Conservation (phyloP, 2,797 vertebrate species). For the Pagetopsis macropterus region DNA sequence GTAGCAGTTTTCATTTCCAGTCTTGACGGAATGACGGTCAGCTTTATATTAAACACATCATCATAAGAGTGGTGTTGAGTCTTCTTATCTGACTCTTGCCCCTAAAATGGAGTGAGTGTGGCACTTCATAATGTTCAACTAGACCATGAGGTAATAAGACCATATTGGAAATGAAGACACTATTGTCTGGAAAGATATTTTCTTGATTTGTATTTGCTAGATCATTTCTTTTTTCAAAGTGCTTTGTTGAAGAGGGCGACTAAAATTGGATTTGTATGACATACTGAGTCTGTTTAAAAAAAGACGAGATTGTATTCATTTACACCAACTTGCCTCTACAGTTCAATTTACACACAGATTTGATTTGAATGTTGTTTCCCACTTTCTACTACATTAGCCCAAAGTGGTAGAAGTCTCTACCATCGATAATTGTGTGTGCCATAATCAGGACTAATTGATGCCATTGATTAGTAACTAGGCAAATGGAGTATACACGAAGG, state of each 20-base stretch:
- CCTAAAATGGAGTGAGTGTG: no score
- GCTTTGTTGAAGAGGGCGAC: not conserved
- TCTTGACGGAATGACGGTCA: no score
- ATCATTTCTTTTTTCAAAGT: not conserved
- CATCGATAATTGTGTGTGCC: not conserved
- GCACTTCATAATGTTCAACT: no score
- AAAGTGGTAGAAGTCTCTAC: not conserved
- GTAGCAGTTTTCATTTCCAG: no score
- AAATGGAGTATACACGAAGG: conserved; percentile 34
- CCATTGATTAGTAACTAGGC: conserved; percentile 33
- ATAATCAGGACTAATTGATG: conserved; percentile 18
- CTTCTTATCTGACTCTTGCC: no score
- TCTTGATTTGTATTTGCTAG: not conserved
- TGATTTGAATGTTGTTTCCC: not conserved
- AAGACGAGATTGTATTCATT: not conserved
- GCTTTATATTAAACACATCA: no score
- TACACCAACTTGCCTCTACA: not conserved
- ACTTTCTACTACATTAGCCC: not conserved
- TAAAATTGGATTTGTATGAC: not conserved
- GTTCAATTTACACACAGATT: not conserved
- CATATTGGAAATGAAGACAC: not conserved
- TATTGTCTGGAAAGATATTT: not conserved
- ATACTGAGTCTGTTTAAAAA: not conserved
- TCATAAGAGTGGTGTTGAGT: no score
- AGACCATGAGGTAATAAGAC: not conserved